Evolutionary conservation across 2,113 vertebrate genomes (phyloP), one percentile per base, ranked within the genome.

Genomic region (Nycticryphes semicollaris): DNA sequence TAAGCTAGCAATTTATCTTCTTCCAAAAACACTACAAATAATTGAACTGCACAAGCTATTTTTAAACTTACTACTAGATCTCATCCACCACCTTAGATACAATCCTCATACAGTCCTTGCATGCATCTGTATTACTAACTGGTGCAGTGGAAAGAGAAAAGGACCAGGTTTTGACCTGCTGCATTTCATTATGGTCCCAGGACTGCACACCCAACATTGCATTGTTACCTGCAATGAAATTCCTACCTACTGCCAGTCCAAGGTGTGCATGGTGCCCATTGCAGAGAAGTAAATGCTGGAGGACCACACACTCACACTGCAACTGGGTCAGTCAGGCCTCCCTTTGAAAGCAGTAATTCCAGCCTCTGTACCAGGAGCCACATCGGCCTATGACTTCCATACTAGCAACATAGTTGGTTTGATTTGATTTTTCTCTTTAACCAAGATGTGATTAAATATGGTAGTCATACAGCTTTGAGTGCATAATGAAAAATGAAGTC

Each of bases 321-420:
- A 80, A n/a, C 9, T 4, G 47, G 13, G 53, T 68, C 57, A 39
- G 9, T 78, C 41, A 37, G 39, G 20, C 24, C 68, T 73, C 31
- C 23, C 23, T 73, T 23, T 56, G 48, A 64, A 76, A 77, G 63
- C 24, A 76, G 7, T 2, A 56, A 82, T 53, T 87, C 28, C 82
- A 75, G 31, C 25, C 51, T 70, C 53, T 9, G 23, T 17, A 51
- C 8, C 39, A 79, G 25, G 10, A 74, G 27, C 45, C 54, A 18
- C 1, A 7, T 1, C 57, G n/a, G 31, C 37, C 53, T 82, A 18
- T 35, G 39, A 41, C 56, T 89, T 30, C 45, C 67, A 73, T 2
- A 43, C 86, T 56, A 2, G 7, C 7, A 68, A 56, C 4, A 3
- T 1, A 7, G 12, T 35, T 16, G 23, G 3, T 23, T 2, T n/a